Evolutionary conservation across 2,113 vertebrate species (phyloP).

Genomic region (Otocyon megalotis): DNA sequence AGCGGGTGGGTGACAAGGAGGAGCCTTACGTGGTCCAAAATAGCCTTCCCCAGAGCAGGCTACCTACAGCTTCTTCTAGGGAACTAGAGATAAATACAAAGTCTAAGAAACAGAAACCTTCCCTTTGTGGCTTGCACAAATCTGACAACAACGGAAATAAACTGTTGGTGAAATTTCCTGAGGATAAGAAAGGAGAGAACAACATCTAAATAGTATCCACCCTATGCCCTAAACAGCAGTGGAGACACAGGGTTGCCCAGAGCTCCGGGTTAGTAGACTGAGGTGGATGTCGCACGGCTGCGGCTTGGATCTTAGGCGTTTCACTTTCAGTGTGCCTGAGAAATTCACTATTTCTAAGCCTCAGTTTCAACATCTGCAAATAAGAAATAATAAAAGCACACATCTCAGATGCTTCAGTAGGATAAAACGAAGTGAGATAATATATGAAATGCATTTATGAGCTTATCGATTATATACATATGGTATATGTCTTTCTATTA

Average conservation of each 20-base stretch:
- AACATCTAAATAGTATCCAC: not conserved
- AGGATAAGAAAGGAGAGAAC: not conserved
- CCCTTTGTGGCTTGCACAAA: not conserved
- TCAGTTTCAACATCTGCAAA: not conserved
- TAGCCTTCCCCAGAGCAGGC: not conserved
- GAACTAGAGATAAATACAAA: not conserved
- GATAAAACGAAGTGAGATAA: not conserved
- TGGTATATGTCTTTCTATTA: no score
- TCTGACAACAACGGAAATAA: not conserved
- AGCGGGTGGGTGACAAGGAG: not conserved
- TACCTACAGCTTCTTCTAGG: not conserved
- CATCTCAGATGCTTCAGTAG: not conserved
- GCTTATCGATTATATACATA: not conserved
- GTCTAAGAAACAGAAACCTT: not conserved
- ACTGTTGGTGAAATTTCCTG: not conserved
- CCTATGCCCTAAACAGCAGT: not conserved
- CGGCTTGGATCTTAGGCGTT: not conserved
- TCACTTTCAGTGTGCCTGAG: not conserved
- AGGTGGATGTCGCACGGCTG: not conserved
- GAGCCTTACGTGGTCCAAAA: not conserved
- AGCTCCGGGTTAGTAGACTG: no score
- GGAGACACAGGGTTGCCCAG: accelerated
- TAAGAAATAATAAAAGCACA: not conserved
- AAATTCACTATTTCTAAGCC: not conserved
- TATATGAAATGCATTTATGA: not conserved